A percentile compares a stretch with the other conserved stretches of the same genome.
phyloP scores from a whole-genome alignment of 2,113 vertebrate species.

The Elephantulus edwardii region DNA sequence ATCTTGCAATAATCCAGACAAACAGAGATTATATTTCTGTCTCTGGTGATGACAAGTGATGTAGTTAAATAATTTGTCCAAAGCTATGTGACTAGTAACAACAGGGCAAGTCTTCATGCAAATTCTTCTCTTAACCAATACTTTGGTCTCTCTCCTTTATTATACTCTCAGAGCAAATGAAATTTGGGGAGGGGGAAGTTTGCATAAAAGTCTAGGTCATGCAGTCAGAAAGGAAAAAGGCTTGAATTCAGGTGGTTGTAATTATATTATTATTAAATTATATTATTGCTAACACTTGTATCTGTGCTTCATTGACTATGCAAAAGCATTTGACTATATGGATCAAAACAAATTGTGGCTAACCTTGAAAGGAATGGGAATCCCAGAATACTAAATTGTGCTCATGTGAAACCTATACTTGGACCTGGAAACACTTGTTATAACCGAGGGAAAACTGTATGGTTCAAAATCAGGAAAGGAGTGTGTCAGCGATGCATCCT shows the following conservation, averaged over 20 bases:
- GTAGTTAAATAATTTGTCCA: constrained; percentile 11
- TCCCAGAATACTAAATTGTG: no score
- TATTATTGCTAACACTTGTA: constrained; percentile 19
- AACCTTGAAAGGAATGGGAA: no score
- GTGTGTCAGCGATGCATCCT: no score
- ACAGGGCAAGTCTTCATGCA: background rate
- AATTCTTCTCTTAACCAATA: background rate
- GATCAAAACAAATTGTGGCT: no score
- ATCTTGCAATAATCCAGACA: constrained; percentile 20
- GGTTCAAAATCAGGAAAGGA: no score
- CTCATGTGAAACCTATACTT: no score
- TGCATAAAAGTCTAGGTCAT: background rate
- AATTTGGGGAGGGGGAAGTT: no score
- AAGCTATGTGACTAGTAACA: background rate
- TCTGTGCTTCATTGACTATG: no score
- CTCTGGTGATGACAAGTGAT: background rate
- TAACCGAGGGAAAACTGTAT: no score
- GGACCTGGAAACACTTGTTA: no score
- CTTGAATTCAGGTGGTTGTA: background rate
- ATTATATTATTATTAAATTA: no score
- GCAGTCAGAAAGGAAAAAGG: background rate
- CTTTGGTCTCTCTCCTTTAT: background rate
- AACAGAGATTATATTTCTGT: background rate
- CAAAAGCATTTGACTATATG: no score
- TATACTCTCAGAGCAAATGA: background rate